Evolutionary conservation across 2,888 invertebrate genomes (phyloP), one percentile per base, ranked within the genome.

Genomic region (Flexamia atlantica): DNA sequence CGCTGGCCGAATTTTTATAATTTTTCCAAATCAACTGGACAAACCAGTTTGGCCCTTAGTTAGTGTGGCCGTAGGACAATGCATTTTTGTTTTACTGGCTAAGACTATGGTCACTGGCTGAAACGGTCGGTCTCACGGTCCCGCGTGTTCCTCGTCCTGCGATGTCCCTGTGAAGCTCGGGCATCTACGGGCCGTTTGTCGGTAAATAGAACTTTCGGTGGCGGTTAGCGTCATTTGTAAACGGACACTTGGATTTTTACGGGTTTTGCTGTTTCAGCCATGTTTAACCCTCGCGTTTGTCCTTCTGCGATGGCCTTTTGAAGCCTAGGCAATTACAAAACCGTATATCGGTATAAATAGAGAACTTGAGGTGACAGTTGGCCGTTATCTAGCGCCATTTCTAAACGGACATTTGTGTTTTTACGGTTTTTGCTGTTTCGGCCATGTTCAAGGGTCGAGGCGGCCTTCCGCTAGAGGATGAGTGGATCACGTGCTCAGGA

Each of bases 31-130:
- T 57, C 36, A 36, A 83, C 74, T 74, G 82, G 82, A 83, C 82
- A 83, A 74, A 83, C 82, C 82, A 83, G 82, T 83, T 83, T 83
- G 82, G 57, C 82, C 82, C 82, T 74, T 57, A 57, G 57, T 68
- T 82, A 72, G 68, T 81, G 36, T 40, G 79, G 17, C 50, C 50
- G 30, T 7, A 42, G 79, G 57, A 82, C 82, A 82, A 82, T 53
- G 72, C 36, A 36, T 82, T 82, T 64, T 72, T 72, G 82, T 82
- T 82, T 72, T 79, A 79, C 50, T 1, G 57, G 50, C 14, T 53
- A 79, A 57, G 57, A 53, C 57, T 36, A 79, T 57, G 79, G 79
- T 32, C 79, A 79, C 32, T 46, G 12, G 50, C 17, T 10, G 23
- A 10, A 79, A 79, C 79, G 79, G 79, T 32, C 2, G 79, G 57